A percentile compares a stretch with the other conserved stretches of the same genome.
Evolutionary conservation across 1,140 invertebrate species (phyloP).

Genomic region (Oryzaephilus surinamensis): DNA sequence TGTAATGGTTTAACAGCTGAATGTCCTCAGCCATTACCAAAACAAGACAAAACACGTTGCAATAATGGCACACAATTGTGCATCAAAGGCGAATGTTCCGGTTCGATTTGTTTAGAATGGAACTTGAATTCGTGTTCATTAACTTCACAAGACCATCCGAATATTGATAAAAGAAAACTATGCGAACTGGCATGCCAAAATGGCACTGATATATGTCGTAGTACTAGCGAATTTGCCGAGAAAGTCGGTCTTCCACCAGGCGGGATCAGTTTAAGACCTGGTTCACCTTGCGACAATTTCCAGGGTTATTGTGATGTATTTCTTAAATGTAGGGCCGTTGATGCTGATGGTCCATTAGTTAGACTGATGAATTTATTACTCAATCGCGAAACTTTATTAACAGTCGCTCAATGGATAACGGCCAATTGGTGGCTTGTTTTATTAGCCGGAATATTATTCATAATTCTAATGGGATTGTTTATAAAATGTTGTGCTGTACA

Average conservation of each 20-base stretch:
- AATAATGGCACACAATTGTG: conserved; percentile 83
- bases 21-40: conserved; percentile 71
- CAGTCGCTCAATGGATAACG: conserved; percentile 81
- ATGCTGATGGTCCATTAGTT: conserved; percentile 94
- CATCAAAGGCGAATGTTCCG: conserved; percentile 84
- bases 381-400: conserved; percentile 78
- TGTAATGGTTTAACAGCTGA: conserved; percentile 79
- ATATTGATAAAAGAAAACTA: conserved; percentile 68
- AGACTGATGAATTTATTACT: conserved; percentile 94
- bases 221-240: conserved; percentile 73
- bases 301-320: conserved; percentile 98
- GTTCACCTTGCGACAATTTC: conserved; percentile 97
- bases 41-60: conserved; percentile 73
- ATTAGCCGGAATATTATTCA: conserved; percentile 79
- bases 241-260: conserved; percentile 65
- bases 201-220: conserved; percentile 72
- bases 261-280: conserved; percentile 81
- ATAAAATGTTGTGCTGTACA: conserved; percentile 99
- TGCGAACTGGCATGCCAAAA: conserved; percentile 95
- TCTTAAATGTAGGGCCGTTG: conserved; percentile 91
- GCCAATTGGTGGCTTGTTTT: conserved; percentile 97
- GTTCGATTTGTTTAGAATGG: conserved; percentile 92
- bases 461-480: conserved; percentile 96
- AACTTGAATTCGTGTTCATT: conserved; percentile 92
- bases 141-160: conserved; percentile 71